Percentiles rank a stretch among this genome's conserved stretches.
phyloP scores from a whole-genome alignment of 2,888 invertebrate species.

The Limnephilus rhombicus region DNA sequence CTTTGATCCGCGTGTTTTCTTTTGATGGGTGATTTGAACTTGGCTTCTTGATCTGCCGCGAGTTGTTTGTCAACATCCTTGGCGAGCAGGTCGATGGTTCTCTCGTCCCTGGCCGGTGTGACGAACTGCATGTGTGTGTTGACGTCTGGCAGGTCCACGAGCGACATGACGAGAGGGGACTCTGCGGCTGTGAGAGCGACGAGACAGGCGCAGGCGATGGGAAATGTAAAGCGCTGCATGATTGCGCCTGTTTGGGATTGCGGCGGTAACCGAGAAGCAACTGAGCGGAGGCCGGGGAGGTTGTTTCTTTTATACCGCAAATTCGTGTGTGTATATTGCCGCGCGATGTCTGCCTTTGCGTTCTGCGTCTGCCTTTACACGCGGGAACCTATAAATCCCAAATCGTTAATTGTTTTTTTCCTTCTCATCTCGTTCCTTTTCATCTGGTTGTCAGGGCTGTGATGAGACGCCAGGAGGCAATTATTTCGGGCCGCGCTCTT shows the following conservation, averaged over 20 bases:
- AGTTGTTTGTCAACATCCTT: slow-evolving; percentile 62
- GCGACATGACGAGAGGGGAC: slow-evolving; percentile 27
- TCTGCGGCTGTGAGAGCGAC: slow-evolving; percentile 27
- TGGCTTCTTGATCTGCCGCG: slow-evolving; percentile 72
- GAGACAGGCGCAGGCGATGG: slow-evolving; percentile 36
- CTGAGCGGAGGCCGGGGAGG: slow-evolving; percentile 59
- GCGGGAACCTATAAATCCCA: slow-evolving; percentile 50
- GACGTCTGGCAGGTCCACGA: slow-evolving; percentile 50
- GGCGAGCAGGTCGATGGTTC: slow-evolving; percentile 44
- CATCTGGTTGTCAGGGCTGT: slow-evolving; percentile 31
- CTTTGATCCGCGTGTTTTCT: slow-evolving; percentile 69
- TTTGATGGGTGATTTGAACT: slow-evolving; percentile 72
- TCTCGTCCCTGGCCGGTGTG: slow-evolving; percentile 43
- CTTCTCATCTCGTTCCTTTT: slow-evolving; percentile 17
- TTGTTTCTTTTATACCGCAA: slow-evolving; percentile 65
- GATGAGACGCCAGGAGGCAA: slow-evolving; percentile 28
- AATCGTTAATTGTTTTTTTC: slow-evolving; percentile 57
- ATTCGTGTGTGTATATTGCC: slow-evolving; percentile 61
- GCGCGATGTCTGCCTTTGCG: slow-evolving; percentile 50
- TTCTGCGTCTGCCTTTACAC: slow-evolving; percentile 11
- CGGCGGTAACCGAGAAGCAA: slow-evolving; percentile 50
- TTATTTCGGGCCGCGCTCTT: slow-evolving; percentile 25
- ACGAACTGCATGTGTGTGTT: slow-evolving; percentile 8
- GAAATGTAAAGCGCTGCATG: slow-evolving; percentile 50
- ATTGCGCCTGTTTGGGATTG: slow-evolving; percentile 40